These are phyloP conservation scores for Diarsia brunnea DNA, from an alignment of 2,888 invertebrate genomes.

Conservation along the genomic window DNA sequence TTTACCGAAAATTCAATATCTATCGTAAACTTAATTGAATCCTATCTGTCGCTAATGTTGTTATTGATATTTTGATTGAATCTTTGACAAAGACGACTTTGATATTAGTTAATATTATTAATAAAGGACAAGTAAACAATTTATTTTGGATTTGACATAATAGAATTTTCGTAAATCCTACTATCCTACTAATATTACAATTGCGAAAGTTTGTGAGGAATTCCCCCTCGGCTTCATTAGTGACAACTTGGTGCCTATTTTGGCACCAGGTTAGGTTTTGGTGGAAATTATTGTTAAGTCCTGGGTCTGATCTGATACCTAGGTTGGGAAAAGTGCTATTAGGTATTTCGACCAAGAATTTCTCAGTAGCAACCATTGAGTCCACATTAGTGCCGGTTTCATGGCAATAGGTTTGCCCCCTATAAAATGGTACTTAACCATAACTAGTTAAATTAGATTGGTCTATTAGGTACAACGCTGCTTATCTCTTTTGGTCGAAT, in stretches of 20 bases:
- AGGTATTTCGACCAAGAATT: background rate
- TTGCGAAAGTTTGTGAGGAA: too few relatives aligned
- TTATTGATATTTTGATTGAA: constrained; percentile 1
- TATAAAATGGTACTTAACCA: background rate
- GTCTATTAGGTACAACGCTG: background rate
- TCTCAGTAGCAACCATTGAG: background rate
- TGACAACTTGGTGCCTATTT: too few relatives aligned
- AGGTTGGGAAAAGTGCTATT: background rate
- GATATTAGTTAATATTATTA: background rate
- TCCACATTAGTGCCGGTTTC: rapidly evolving
- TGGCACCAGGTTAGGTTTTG: too few relatives aligned
- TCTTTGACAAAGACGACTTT: background rate
- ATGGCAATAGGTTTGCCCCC: background rate
- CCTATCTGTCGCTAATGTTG: background rate
- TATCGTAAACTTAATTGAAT: background rate
- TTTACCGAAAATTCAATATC: constrained; percentile 8
- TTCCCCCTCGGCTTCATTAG: too few relatives aligned
- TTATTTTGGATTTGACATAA: background rate
- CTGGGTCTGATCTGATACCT: background rate
- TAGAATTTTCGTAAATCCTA: background rate
- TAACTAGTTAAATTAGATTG: background rate
- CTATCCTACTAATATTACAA: too few relatives aligned
- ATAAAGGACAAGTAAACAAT: background rate
- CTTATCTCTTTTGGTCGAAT: background rate
- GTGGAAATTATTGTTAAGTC: too few relatives aligned